These are phyloP conservation scores for Brotula barbata DNA, from an alignment of 2,797 vertebrate species.

Conservation along the genomic window DNA sequence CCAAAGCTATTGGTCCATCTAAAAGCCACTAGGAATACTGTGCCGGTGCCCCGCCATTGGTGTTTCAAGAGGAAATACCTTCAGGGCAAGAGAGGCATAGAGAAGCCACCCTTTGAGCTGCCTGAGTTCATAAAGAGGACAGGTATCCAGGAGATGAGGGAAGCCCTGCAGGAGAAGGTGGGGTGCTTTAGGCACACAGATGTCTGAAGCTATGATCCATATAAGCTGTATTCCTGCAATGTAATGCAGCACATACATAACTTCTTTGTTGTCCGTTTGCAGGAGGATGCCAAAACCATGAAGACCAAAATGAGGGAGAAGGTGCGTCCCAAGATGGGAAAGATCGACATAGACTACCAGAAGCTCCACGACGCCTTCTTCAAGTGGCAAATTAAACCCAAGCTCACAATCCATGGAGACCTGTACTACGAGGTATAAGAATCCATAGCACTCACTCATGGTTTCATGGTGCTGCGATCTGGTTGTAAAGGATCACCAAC, in stretches of 20 bases:
- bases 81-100: conserved; percentile 95
- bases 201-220: neutral
- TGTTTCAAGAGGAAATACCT: conserved; percentile 97
- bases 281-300: conserved; percentile 97
- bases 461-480: neutral
- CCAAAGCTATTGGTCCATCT: conserved; percentile 94
- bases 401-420: conserved; percentile 93
- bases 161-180: conserved; percentile 96
- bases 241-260: neutral
- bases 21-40: conserved; percentile 93
- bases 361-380: conserved; percentile 96
- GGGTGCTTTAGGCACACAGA: neutral
- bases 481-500: neutral
- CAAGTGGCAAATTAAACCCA: conserved; percentile 97
- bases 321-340: conserved; percentile 94
- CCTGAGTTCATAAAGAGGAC: conserved; percentile 95
- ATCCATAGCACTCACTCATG: accelerated
- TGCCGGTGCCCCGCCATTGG: conserved; percentile 94
- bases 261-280: neutral
- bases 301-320: conserved; percentile 98
- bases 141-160: conserved; percentile 96
- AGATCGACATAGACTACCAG: conserved; percentile 97
- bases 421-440: conserved; percentile 88
- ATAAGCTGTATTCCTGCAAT: neutral
- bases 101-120: conserved; percentile 93